Conservation (phyloP, 2,113 vertebrate genomes). For the Lamprotornis superbus region DNA sequence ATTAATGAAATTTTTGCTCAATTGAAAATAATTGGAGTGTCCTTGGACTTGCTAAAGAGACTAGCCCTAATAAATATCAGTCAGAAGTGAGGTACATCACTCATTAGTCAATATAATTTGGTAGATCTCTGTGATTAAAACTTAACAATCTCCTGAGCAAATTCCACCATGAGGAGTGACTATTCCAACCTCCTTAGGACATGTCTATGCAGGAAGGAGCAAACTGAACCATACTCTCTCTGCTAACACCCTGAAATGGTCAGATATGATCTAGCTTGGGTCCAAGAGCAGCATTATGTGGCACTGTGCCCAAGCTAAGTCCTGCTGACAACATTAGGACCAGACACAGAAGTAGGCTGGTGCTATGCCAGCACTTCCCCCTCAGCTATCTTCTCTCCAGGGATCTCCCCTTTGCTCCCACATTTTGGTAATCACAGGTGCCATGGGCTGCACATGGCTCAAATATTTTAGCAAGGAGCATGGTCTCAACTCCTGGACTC, state of each 20-base stretch:
- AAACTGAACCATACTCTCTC: not conserved
- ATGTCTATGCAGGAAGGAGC: not conserved
- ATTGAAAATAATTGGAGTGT: not conserved
- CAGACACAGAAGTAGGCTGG: not conserved
- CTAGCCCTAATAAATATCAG: not conserved
- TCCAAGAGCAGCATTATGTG: constrained; percentile 31
- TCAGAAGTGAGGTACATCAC: not conserved
- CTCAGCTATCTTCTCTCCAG: not conserved
- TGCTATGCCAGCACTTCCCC: not conserved
- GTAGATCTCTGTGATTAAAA: not conserved
- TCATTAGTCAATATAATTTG: not conserved
- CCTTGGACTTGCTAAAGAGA: constrained; percentile 9
- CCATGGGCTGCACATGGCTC: not conserved
- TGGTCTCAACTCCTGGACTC: not conserved
- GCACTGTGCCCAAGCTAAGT: not conserved
- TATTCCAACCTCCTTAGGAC: not conserved
- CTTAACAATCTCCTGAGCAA: not conserved
- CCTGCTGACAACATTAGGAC: not conserved
- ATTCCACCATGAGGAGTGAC: not conserved
- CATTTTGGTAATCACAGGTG: not conserved
- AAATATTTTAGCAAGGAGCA: not conserved
- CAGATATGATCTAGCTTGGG: not conserved
- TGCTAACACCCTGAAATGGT: not conserved
- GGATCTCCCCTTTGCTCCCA: not conserved
- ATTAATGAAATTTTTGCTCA: not conserved